Evolutionary conservation across 1,140 invertebrate species (phyloP), one percentile per base, ranked within the genome.

Genomic region (Aleiodes sp.): DNA sequence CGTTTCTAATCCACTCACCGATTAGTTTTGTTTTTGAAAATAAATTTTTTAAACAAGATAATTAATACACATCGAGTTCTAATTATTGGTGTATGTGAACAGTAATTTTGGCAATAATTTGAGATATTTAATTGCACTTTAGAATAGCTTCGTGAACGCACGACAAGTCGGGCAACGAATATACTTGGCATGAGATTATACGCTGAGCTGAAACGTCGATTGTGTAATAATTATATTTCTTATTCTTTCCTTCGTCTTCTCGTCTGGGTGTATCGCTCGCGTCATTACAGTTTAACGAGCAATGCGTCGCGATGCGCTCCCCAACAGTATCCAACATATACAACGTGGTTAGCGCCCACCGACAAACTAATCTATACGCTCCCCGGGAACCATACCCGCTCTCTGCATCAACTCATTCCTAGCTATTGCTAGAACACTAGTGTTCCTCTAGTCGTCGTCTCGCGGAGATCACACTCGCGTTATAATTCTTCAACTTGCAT

Each of bases 381-480:
- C 52, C 60, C 68, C 52, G 33, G 61, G 52, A 59, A 31, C 35
- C 14, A 24, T 33, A 10, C 56, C 52, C 41, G 35, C 39, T 39
- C 29, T 64, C 61, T 26, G 26, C 57, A 41, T 64, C 65, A 43
- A 43, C 39, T 43, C 46, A 52, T 52, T 52, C 46, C 46, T 52
- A 52, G 62, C 63, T 72, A 39, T 62, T 62, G 66, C 59, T 68
- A 59, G 59, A 52, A 24, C 62, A 62, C 59, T 72, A 72, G 71
- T 72, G 64, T 52, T 72, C 57, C 41, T 35, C 60, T 33, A 68
- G 57, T 65, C 67, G 63, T 63, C 71, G 59, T 24, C n/a, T 43
- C 19, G 39, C 3, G 14, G 46, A 12, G 21, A 24, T 12, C 63
- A 28, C 37, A 28, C 56, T 57, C 39, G 52, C 61, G 33, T 21